Conservation (phyloP, 2,888 invertebrate genomes). For the Lasioglossum marginatum region DNA sequence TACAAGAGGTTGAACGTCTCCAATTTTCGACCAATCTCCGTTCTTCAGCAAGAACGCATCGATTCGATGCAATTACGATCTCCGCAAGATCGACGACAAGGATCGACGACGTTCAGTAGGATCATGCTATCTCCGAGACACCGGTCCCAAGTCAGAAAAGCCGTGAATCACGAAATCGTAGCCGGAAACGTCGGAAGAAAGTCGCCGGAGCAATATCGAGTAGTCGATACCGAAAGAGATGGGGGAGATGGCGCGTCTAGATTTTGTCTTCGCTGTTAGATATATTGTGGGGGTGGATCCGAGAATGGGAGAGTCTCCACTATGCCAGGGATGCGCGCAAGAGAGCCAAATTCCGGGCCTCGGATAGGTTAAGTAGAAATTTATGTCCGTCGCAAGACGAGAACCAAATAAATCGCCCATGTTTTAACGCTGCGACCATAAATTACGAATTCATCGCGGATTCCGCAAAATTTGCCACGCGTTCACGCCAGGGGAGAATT, state of each 20-base stretch:
- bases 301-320: constrained; percentile 30
- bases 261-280: constrained; percentile 55
- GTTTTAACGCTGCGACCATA: constrained; percentile 48
- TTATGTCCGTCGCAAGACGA: constrained; percentile 56
- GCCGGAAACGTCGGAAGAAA: constrained; percentile 46
- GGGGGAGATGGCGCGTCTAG: constrained; percentile 53
- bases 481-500: background rate
- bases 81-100: background rate
- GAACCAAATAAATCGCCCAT: constrained; percentile 56
- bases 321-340: constrained; percentile 41
- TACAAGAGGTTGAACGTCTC: background rate
- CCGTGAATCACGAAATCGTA: constrained; percentile 57
- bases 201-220: constrained; percentile 53
- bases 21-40: background rate
- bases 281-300: constrained; percentile 36
- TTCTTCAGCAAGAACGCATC: background rate
- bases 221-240: constrained; percentile 41
- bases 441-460: constrained; percentile 47
- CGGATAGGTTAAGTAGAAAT: constrained; percentile 56
- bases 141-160: background rate
- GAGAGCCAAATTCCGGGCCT: constrained; percentile 54
- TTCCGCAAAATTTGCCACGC: constrained; percentile 40
- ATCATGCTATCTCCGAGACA: background rate
- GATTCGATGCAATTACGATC: constrained; percentile 7
- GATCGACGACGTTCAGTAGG: background rate